Conservation (phyloP, 1,140 invertebrate genomes). For the Bradynema listronoti region DNA sequence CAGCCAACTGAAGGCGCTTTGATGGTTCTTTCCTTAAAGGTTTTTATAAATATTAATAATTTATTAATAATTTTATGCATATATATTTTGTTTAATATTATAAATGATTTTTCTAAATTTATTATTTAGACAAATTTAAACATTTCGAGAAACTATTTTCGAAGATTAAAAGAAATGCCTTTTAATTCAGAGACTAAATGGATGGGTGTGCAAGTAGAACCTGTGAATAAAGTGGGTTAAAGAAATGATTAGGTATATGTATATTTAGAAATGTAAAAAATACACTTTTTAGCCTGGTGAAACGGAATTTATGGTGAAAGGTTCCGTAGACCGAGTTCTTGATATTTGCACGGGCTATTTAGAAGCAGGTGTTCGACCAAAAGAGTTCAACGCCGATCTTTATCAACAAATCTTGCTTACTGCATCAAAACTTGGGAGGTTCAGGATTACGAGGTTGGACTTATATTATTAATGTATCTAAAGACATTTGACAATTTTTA, state of each 20-base stretch:
- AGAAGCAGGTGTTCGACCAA: slow-evolving; percentile 66
- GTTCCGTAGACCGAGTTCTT: slow-evolving; percentile 81
- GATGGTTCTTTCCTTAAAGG: slow-evolving; percentile 80
- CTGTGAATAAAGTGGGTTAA: slow-evolving; percentile 69
- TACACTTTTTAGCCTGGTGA: slow-evolving; percentile 57
- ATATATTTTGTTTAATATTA: too few relatives aligned
- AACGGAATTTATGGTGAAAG: slow-evolving; percentile 86
- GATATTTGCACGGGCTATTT: slow-evolving; percentile 78
- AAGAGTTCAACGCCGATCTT: slow-evolving; percentile 71
- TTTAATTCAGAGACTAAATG: slow-evolving; percentile 95
- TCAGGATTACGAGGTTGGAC: slow-evolving; percentile 61
- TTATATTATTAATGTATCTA: not conserved
- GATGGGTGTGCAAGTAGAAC: slow-evolving; percentile 90
- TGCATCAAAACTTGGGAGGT: slow-evolving; percentile 59
- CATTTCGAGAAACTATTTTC: slow-evolving; percentile 72
- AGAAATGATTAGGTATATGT: not conserved
- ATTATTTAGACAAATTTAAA: slow-evolving; percentile 71
- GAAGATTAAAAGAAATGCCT: slow-evolving; percentile 84
- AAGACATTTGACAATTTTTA: not conserved
- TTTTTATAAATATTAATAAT: slow-evolving; percentile 48
- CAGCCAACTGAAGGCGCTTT: slow-evolving; percentile 96
- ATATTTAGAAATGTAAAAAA: not conserved
- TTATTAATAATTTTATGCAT: slow-evolving; percentile 9
- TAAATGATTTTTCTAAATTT: not conserved
- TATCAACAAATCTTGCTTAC: slow-evolving; percentile 72